Evolutionary conservation across 2,797 vertebrate genomes (phyloP), one percentile per base, ranked within the genome.

Genomic region (Manis javanica): DNA sequence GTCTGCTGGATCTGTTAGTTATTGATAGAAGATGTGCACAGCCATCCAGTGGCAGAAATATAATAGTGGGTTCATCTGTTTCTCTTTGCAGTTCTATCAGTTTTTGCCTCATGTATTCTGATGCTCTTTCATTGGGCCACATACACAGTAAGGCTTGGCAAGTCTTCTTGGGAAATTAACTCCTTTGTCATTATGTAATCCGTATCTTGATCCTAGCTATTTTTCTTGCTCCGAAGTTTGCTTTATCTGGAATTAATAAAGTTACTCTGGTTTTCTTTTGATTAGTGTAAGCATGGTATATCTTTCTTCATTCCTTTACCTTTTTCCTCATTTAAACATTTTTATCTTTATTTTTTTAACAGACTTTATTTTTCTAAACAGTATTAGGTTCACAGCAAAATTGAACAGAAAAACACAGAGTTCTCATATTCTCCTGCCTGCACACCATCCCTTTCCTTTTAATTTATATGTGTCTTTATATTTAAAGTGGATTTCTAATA

Each of bases 401-500:
- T 31, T 42, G 29, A 53, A 34, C 15, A 91, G 34, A 91, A 84
- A 55, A 31, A 0, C 19, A 68, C 61, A 53, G n/a, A 66, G 23
- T 7, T 37, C n/a, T 13, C 29, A 53, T 39, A 53, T 24, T 4
- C 21, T 23, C 2, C 8, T 55, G 34, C 3, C 23, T 16, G 23
- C 18, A 68, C 51, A 68, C 24, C 11, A 5, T 64, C 24, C 71
- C 63, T 90, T 90, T 90, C 55, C 19, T 71, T 95, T 90, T 71
- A 87, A 39, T 57, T 24, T 83, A 0, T 39, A 39, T 93, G 24
- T 55, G 16, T 78, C 46, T 94, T 90, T 83, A 83, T 89, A 68
- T 74, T 46, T 89, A 74, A 89, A 82, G 26, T 78, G 59, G 63
- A 42, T 83, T 90, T 96, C 75, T 91, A 49, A 13, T 72, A 49